These are phyloP conservation scores for Cladorhizidae sp. DNA, from an alignment of 37 sponge, comb jelly and placozoan genomes.

Conservation along the genomic window DNA sequence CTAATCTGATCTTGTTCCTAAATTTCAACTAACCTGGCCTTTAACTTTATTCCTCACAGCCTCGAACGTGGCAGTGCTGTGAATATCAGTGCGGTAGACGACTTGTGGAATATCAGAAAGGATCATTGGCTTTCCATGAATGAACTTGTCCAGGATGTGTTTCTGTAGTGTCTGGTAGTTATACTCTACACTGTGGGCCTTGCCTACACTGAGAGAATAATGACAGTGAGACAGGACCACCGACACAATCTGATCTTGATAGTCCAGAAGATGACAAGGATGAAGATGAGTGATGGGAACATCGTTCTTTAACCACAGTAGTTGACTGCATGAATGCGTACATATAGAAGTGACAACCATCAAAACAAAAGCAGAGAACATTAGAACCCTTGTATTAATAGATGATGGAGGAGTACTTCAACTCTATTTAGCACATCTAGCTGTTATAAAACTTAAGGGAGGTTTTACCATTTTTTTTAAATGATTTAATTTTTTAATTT, in stretches of 20 bases:
- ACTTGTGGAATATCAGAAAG: constrained; percentile 63
- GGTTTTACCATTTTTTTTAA: no score
- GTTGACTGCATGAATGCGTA: no score
- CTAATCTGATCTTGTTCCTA: no score
- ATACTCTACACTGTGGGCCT: constrained; percentile 69
- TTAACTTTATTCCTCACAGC: constrained; percentile 62
- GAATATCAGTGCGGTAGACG: constrained; percentile 52
- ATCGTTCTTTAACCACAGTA: constrained; percentile 19
- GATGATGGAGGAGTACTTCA: no score
- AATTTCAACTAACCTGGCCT: constrained; percentile 32
- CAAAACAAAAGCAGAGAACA: no score
- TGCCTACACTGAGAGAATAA: constrained; percentile 73
- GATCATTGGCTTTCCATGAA: constrained; percentile 71
- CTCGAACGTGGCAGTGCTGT: constrained; percentile 47
- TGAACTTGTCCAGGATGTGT: constrained; percentile 77
- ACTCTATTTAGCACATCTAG: no score
- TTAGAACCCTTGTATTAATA: no score
- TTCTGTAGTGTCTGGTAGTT: constrained; percentile 82
- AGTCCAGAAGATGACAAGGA: constrained; percentile 68
- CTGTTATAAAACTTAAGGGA: no score
- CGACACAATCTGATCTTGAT: constrained; percentile 66
- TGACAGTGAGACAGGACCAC: constrained; percentile 79
- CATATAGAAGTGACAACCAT: no score
- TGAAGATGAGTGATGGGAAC: constrained; percentile 68
- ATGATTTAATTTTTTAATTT: no score